Percentiles rank a stretch among this genome's conserved stretches.
phyloP scores from a whole-genome alignment of 2,888 invertebrate species.

The Choreutis nemorana region DNA sequence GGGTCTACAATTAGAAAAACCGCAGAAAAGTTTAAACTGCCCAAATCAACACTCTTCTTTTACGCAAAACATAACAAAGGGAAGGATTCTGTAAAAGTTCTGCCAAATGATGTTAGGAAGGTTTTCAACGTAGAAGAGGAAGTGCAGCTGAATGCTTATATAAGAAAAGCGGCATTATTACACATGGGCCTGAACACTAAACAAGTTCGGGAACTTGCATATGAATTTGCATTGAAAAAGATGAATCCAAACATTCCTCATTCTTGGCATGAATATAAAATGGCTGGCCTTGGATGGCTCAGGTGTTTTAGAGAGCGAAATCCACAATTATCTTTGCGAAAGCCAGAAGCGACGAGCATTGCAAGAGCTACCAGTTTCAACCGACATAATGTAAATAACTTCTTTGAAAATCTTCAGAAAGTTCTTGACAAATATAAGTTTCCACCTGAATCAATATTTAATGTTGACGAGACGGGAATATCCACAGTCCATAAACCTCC shows the following conservation, averaged over 20 bases:
- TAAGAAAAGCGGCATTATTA: slow-evolving; percentile 4
- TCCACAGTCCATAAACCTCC: slow-evolving; percentile 19
- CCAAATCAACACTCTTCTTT: too few relatives aligned
- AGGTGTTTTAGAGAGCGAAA: slow-evolving; percentile 4
- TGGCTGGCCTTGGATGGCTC: slow-evolving; percentile 6
- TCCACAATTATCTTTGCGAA: slow-evolving; percentile 15
- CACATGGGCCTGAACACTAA: slow-evolving; percentile 2
- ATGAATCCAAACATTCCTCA: too few relatives aligned
- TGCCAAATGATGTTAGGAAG: slow-evolving; percentile 7
- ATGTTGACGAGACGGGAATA: slow-evolving; percentile 18
- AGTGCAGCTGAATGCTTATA: slow-evolving; percentile 6
- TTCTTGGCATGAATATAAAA: slow-evolving; percentile 9
- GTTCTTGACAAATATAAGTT: slow-evolving; percentile 10
- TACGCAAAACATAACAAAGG: too few relatives aligned
- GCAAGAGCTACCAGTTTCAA: slow-evolving; percentile 17
- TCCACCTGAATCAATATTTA: slow-evolving; percentile 13
- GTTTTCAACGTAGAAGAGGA: slow-evolving; percentile 7
- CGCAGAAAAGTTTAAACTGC: too few relatives aligned
- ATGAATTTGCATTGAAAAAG: slow-evolving; percentile 10
- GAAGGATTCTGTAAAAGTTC: too few relatives aligned
- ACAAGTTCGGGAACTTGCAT: slow-evolving; percentile 2
- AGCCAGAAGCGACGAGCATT: slow-evolving; percentile 17
- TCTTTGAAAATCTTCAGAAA: slow-evolving; percentile 17
- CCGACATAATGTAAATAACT: slow-evolving; percentile 12
- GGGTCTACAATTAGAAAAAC: too few relatives aligned